A percentile compares a stretch with the other conserved stretches of the same genome.
phyloP scores from a whole-genome alignment of 2,797 vertebrate species.

The Amniataba percoides region DNA sequence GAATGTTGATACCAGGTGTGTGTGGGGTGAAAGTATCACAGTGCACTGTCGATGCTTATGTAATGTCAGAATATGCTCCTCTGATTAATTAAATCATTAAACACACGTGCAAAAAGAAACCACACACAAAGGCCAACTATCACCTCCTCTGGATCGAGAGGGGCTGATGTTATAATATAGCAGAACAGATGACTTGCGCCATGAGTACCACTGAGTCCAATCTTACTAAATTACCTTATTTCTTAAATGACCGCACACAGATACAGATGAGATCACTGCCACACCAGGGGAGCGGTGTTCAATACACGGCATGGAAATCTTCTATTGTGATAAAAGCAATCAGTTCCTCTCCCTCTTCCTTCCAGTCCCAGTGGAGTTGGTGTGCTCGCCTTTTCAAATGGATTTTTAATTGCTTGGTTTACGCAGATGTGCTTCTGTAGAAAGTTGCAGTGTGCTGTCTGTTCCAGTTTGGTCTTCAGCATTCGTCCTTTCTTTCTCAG shows the following conservation, averaged over 20 bases:
- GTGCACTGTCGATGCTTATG: not conserved
- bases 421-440: conserved; percentile 34
- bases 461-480: not conserved
- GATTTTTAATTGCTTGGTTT: conserved; percentile 59
- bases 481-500: too few species aligned
- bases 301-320: not conserved
- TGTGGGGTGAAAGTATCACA: too few species aligned
- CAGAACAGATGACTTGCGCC: not conserved
- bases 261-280: conserved; percentile 26
- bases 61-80: not conserved
- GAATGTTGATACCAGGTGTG: too few species aligned
- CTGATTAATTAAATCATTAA: not conserved
- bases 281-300: conserved; percentile 15
- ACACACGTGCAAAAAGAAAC: not conserved
- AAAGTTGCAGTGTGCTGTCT: not conserved
- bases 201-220: conserved; percentile 9
- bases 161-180: not conserved
- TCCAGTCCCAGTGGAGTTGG: conserved; percentile 26
- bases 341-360: not conserved
- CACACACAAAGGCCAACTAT: not conserved
- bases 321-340: conserved; percentile 38
- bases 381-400: conserved; percentile 40
- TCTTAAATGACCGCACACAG: conserved; percentile 34
- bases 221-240: conserved; percentile 39
- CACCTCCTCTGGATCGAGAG: conserved; percentile 3